Percentiles rank a stretch among this genome's conserved stretches.
phyloP scores from a whole-genome alignment of 1,140 invertebrate genomes.

The Aphelinus certus region DNA sequence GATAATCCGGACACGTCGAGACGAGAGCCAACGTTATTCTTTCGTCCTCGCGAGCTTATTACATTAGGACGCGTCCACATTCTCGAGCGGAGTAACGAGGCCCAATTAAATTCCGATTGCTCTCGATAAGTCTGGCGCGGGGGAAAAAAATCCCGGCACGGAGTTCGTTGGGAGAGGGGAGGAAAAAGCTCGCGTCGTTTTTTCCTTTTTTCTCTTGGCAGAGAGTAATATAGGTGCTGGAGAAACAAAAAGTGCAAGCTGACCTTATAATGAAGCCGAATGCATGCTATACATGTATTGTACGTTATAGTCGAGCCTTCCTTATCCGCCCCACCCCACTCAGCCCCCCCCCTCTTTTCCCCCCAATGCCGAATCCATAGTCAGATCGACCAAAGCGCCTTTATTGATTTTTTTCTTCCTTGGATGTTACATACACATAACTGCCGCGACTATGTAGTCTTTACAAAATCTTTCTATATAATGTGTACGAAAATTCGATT shows the following conservation, averaged over 20 bases:
- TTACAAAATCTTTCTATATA: neutral
- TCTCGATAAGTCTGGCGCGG: neutral
- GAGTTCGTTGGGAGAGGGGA: neutral
- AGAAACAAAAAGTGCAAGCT: neutral
- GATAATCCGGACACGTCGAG: too few relatives aligned
- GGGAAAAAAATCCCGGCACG: neutral
- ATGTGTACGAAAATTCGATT: neutral
- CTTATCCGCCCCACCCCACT: neutral
- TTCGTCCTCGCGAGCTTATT: too few relatives aligned
- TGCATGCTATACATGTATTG: constrained; percentile 16
- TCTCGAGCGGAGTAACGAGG: neutral
- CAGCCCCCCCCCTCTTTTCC: neutral
- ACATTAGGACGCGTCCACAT: neutral
- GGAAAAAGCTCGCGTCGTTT: neutral
- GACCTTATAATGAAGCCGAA: constrained; percentile 18
- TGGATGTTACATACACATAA: neutral
- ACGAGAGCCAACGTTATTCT: too few relatives aligned
- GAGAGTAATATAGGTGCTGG: neutral
- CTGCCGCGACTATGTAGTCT: neutral
- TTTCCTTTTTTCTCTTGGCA: neutral
- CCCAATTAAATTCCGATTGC: neutral
- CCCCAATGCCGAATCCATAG: constrained; percentile 27
- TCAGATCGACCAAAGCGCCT: constrained; percentile 33
- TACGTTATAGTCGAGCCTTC: neutral
- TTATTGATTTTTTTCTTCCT: constrained; percentile 20